A percentile compares a stretch with the other conserved stretches of the same genome.
Conservation (phyloP, 2,797 vertebrate species). For the Clamator glandarius region DNA sequence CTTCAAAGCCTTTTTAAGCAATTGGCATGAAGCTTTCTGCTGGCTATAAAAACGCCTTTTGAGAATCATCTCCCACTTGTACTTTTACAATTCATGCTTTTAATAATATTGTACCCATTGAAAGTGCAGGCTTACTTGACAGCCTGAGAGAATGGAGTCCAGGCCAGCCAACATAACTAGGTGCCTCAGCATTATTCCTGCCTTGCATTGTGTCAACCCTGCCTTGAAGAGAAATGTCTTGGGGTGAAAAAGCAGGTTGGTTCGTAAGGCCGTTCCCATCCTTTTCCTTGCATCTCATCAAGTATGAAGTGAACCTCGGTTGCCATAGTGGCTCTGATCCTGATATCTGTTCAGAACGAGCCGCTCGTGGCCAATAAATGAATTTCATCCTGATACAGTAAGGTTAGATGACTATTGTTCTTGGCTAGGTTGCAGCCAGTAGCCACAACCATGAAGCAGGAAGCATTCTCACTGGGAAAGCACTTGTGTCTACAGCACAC, state of each 20-base stretch:
- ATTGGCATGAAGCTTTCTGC: constrained; percentile 24
- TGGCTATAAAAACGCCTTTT: constrained; percentile 32
- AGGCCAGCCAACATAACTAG: neutral
- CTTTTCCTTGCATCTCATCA: neutral
- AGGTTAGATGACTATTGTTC: neutral
- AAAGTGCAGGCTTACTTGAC: neutral
- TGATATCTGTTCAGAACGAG: neutral
- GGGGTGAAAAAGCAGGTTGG: neutral
- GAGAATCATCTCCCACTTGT: constrained; percentile 47
- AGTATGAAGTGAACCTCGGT: neutral
- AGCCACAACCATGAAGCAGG: neutral
- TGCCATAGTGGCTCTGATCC: fast-evolving
- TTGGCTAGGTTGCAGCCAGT: neutral
- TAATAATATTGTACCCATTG: neutral
- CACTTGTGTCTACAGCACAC: neutral
- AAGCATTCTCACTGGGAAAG: neutral
- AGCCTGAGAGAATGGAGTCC: neutral
- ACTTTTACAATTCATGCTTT: constrained; percentile 20
- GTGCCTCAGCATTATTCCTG: neutral
- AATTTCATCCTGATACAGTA: neutral
- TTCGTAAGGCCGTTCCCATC: neutral
- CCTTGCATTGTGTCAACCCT: neutral
- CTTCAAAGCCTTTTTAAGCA: constrained; percentile 58
- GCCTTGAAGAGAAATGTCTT: neutral
- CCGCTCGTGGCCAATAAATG: neutral